Evolutionary conservation across 2,888 invertebrate species (phyloP).

Genomic region (Cantharis nigra): DNA sequence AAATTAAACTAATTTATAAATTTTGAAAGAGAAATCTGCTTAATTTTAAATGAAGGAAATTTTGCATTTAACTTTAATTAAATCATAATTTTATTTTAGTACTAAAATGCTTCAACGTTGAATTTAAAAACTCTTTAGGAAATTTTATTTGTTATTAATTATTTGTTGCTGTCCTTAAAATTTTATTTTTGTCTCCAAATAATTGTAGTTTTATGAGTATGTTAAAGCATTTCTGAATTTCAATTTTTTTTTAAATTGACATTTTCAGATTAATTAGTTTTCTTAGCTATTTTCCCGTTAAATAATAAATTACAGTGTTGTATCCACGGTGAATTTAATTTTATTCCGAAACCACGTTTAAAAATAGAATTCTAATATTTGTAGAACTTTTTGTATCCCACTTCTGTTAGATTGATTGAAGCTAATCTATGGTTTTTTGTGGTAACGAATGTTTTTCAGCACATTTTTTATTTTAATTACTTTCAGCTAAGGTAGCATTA

Average conservation of each 20-base stretch:
- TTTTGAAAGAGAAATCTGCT: not conserved
- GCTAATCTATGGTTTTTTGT: not conserved
- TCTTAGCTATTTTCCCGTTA: not conserved
- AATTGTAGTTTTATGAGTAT: not conserved
- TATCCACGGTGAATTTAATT: not conserved
- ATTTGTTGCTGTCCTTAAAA: no score
- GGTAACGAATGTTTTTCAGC: not conserved
- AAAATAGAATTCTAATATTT: not conserved
- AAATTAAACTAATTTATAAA: not conserved
- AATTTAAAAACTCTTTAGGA: not conserved
- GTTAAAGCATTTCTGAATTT: no score
- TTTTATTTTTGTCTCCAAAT: no score
- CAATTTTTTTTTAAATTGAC: not conserved
- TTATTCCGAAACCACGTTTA: not conserved
- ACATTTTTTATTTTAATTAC: not conserved
- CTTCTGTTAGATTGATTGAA: not conserved
- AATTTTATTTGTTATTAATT: not conserved
- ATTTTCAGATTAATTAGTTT: not conserved
- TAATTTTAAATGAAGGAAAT: not conserved
- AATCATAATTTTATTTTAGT: not conserved
- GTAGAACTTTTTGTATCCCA: not conserved
- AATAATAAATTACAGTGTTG: not conserved
- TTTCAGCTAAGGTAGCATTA: not conserved
- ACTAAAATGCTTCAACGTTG: not conserved
- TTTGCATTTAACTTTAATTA: not conserved